phyloP scores from a whole-genome alignment of 37 sponge, comb jelly and placozoan genomes.

The Crambe crambe region DNA sequence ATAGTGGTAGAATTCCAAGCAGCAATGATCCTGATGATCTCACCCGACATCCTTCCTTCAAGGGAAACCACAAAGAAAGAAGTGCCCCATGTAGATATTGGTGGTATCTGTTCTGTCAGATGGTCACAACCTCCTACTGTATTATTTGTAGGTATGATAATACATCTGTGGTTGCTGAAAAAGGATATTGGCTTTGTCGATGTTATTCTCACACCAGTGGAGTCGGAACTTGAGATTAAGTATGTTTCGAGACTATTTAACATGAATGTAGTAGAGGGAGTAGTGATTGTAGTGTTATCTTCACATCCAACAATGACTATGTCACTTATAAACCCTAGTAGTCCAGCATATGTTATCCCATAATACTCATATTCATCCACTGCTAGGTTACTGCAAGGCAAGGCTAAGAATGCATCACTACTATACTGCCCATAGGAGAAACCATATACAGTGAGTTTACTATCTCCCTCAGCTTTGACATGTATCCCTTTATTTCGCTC shows the following conservation, averaged over 20 bases:
- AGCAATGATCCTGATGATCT: conserved; percentile 31
- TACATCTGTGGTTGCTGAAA: conserved; percentile 28
- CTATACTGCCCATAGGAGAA: too few species aligned
- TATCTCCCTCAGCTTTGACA: too few species aligned
- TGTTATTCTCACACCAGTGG: conserved; percentile 33
- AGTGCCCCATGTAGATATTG: conserved; percentile 63
- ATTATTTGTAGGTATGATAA: conserved; percentile 4
- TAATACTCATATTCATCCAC: too few species aligned
- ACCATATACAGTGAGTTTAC: too few species aligned
- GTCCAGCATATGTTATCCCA: too few species aligned
- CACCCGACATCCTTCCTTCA: conserved; percentile 1
- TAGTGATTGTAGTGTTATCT: conserved; percentile 39
- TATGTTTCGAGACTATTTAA: conserved; percentile 11
- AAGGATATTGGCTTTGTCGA: conserved; percentile 37
- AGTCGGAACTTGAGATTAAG: conserved; percentile 6
- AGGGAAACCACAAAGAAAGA: conserved; percentile 40
- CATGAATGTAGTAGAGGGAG: conserved; percentile 17
- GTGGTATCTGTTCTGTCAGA: conserved; percentile 54
- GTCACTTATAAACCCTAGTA: too few species aligned
- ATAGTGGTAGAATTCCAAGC: conserved; percentile 11
- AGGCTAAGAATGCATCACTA: too few species aligned
- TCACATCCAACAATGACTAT: conserved; percentile 45
- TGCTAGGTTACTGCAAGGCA: too few species aligned
- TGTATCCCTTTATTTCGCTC: too few species aligned
- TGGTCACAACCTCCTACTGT: conserved; percentile 51